Evolutionary conservation across 2,113 vertebrate genomes (phyloP), one percentile per base, ranked within the genome.

Genomic region (Colaptes auratus): DNA sequence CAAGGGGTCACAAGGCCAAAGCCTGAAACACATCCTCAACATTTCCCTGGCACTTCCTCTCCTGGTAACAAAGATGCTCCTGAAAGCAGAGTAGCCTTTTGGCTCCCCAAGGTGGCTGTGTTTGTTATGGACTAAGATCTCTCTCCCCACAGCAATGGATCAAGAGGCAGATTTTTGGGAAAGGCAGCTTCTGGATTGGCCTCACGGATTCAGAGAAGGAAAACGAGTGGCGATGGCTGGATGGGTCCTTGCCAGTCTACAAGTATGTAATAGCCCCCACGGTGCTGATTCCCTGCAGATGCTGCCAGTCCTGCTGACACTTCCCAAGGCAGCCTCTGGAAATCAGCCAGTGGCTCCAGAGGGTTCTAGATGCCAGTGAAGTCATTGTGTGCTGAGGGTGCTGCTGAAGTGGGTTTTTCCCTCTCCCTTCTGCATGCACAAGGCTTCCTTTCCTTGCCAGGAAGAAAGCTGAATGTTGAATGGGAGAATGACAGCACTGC

Each of bases 161-260:
- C 82, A 98, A 98, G 96, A 98, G 97, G 74, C 98, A 99, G 92
- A 98, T 97, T 16, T 35, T 84, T 20, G 98, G 98, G 56, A 98
- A 98, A 95, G 98, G 98, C 20, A 99, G 97, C 96, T 98, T 99
- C 96, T 99, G 99, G 99, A 98, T 99, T 59, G 99, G 99, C 65
- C 98, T 99, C 90, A 99, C 99, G 0, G 99, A 99, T 93, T 96
- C 53, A 18, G 97, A 97, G 61, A 96, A 97, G 33, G 99, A 99
- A 96, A 97, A 97, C 35, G 97, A 97, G 36, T 99, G 99, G 99
- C 98, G 96, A 86, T 99, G 99, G 99, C 88, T 99, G 81, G 99
- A 99, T 65, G 98, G 99, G 86, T 98, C 98, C 4, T 36, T 95
- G 86, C 98, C 98, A 33, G 96, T 96, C 72, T 99, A 99, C 94